A percentile compares a stretch with the other conserved stretches of the same genome.
phyloP scores from a whole-genome alignment of 2,888 invertebrate genomes.

The Drosophila mettleri region DNA sequence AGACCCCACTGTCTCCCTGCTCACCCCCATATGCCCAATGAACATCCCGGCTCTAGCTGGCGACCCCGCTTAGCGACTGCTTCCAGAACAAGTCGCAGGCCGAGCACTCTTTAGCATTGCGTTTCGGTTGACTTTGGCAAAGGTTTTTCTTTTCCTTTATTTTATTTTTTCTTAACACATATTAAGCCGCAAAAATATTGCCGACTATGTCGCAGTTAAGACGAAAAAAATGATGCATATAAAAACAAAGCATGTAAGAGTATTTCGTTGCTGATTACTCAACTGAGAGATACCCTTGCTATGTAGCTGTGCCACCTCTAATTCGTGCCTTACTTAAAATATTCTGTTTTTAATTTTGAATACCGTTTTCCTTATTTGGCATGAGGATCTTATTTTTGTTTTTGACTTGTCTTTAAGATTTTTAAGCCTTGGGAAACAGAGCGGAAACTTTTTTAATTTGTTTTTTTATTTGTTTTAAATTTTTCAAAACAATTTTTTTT shows the following conservation, averaged over 20 bases:
- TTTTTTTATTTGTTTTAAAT: too few relatives aligned
- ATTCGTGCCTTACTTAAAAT: too few relatives aligned
- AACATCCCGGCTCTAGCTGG: conserved; percentile 1
- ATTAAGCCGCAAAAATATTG: conserved; percentile 81
- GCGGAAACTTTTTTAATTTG: too few relatives aligned
- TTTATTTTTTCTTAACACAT: conserved; percentile 62
- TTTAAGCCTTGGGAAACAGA: too few relatives aligned
- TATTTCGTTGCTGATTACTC: neutral
- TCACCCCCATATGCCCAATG: neutral
- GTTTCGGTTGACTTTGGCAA: conserved; percentile 55
- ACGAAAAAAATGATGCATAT: conserved; percentile 11
- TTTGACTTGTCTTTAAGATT: too few relatives aligned
- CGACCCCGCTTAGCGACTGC: conserved; percentile 18
- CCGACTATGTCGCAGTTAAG: conserved; percentile 39
- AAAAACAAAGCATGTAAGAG: conserved; percentile 4
- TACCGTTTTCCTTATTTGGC: too few relatives aligned
- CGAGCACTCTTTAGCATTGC: conserved; percentile 47
- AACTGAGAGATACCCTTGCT: neutral
- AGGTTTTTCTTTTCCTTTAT: conserved; percentile 10
- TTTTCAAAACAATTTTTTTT: too few relatives aligned
- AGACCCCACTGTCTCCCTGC: neutral
- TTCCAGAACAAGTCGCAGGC: conserved; percentile 31
- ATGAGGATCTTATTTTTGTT: too few relatives aligned
- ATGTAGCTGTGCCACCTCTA: neutral
- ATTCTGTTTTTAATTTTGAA: too few relatives aligned